These are phyloP conservation scores for Epizoanthus ramosus DNA, from an alignment of 92 coral and sea anemone genomes.

Conservation along the genomic window DNA sequence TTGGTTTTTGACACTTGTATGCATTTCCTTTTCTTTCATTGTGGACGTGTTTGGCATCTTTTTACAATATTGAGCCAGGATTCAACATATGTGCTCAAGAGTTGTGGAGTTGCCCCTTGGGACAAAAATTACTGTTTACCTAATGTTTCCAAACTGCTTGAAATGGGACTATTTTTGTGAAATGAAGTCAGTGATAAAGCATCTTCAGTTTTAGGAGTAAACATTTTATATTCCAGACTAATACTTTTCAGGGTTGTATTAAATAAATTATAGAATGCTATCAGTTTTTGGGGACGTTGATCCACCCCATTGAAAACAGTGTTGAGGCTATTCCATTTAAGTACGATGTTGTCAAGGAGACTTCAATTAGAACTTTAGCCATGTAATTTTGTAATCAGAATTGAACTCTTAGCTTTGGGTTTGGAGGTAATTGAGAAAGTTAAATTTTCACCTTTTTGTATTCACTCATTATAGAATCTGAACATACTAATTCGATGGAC, in stretches of 20 bases:
- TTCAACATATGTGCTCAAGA: conserved; percentile 19
- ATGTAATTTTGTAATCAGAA: conserved; percentile 22
- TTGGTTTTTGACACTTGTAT: conserved; percentile 51
- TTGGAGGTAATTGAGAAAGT: conserved; percentile 5
- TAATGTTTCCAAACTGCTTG: neutral
- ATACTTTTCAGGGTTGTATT: too few species aligned
- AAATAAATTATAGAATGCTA: neutral
- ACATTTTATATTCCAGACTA: too few species aligned
- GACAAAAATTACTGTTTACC: neutral
- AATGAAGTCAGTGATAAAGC: too few species aligned
- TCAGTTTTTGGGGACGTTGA: too few species aligned
- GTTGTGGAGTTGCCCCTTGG: neutral
- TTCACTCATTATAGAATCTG: neutral
- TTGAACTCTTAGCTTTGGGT: neutral
- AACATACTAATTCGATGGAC: conserved; percentile 26
- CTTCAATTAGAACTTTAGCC: conserved; percentile 2
- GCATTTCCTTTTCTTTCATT: conserved; percentile 52
- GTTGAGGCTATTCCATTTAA: too few species aligned
- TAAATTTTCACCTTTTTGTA: conserved; percentile 22
- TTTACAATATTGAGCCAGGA: conserved; percentile 23
- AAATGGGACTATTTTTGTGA: neutral
- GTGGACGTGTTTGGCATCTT: conserved; percentile 37
- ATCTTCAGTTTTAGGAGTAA: too few species aligned
- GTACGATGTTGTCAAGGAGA: conserved; percentile 37
- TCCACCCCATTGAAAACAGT: too few species aligned